Conservation (phyloP, 2,113 vertebrate genomes). For the Lophotis ruficrista region DNA sequence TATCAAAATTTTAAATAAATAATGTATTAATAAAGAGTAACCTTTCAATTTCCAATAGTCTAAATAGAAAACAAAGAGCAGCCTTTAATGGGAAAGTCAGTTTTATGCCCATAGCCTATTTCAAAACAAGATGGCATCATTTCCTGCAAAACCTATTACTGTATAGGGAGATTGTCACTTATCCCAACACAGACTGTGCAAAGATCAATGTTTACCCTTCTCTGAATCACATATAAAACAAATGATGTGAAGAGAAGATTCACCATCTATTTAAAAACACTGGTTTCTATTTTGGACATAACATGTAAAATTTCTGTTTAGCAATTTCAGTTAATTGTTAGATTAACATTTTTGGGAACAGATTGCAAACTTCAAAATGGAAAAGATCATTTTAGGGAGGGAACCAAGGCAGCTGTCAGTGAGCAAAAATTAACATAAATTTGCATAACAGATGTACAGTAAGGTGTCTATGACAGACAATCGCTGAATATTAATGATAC, state of each 20-base stretch:
- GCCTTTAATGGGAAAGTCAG: slow-evolving; percentile 6
- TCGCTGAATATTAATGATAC: slow-evolving; percentile 87
- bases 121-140: slow-evolving; percentile 26
- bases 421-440: slow-evolving; percentile 85
- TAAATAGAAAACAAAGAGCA: neutral
- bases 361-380: slow-evolving; percentile 89
- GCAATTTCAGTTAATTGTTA: slow-evolving; percentile 86
- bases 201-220: slow-evolving; percentile 76
- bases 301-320: slow-evolving; percentile 83
- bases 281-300: slow-evolving; percentile 81
- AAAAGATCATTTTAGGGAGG: slow-evolving; percentile 84
- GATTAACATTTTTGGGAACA: slow-evolving; percentile 85
- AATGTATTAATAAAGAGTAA: neutral
- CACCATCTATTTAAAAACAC: slow-evolving; percentile 79
- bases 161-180: slow-evolving; percentile 57
- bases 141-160: slow-evolving; percentile 55
- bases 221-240: slow-evolving; percentile 73
- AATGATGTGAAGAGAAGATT: slow-evolving; percentile 75
- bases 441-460: slow-evolving; percentile 92
- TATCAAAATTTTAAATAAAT: neutral
- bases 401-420: slow-evolving; percentile 85
- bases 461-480: slow-evolving; percentile 89
- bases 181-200: slow-evolving; percentile 64
- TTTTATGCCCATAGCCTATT: slow-evolving; percentile 18
- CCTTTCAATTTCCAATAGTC: neutral